These are phyloP conservation scores for Coptodon rendalli DNA, from an alignment of 2,113 vertebrate species.

Conservation along the genomic window DNA sequence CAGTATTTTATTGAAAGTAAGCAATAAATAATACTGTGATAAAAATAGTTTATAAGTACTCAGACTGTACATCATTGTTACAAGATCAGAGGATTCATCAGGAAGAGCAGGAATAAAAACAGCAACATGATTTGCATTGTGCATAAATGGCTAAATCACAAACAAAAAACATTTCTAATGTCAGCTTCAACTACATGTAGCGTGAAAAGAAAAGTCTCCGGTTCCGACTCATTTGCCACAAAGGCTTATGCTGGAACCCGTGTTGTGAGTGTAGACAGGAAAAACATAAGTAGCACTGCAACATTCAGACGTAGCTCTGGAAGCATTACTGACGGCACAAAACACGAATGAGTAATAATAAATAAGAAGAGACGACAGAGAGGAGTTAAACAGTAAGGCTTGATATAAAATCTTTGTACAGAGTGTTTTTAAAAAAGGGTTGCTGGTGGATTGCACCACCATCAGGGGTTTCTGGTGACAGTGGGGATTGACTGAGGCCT, in stretches of 20 bases:
- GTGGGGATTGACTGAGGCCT: conserved; percentile 44
- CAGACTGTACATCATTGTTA: conserved; percentile 97
- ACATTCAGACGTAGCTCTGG: conserved; percentile 28
- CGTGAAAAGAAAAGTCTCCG: conserved; percentile 46
- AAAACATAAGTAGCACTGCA: conserved; percentile 17
- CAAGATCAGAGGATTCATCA: conserved; percentile 80
- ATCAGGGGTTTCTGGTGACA: neutral
- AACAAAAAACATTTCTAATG: conserved; percentile 51
- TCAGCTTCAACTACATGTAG: conserved; percentile 65
- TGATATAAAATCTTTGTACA: conserved; percentile 70
- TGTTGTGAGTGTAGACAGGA: conserved; percentile 14
- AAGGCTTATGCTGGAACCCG: conserved; percentile 29
- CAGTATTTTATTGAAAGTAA: conserved; percentile 99
- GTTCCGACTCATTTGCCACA: conserved; percentile 15
- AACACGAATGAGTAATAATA: conserved; percentile 44
- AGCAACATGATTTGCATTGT: conserved; percentile 79
- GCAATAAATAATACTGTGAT: conserved; percentile 99
- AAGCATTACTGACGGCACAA: conserved; percentile 31
- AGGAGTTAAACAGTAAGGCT: conserved; percentile 83
- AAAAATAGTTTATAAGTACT: conserved; percentile 97
- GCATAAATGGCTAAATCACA: conserved; percentile 67
- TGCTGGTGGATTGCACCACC: conserved; percentile 43
- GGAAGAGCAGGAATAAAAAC: conserved; percentile 74
- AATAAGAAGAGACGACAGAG: conserved; percentile 59
- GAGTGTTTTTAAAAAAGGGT: conserved; percentile 24